phyloP scores from a whole-genome alignment of 2,797 vertebrate genomes.

The Dipus sagitta region DNA sequence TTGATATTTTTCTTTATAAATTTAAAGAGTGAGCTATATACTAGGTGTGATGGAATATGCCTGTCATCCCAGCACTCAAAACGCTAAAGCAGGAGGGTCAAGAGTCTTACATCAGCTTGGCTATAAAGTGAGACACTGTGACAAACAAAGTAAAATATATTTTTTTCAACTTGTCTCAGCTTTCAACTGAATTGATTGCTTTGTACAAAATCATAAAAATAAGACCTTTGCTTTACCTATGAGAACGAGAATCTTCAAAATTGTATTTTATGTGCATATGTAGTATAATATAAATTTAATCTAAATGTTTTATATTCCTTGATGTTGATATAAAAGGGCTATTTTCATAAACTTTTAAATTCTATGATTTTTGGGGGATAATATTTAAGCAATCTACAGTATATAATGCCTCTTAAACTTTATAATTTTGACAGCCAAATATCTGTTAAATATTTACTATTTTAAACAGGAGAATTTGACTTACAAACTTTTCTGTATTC shows the following conservation, averaged over 20 bases:
- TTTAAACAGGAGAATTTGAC: constrained; percentile 25
- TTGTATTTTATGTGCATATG: neutral
- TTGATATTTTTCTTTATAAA: neutral
- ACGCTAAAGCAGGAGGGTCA: too few species aligned
- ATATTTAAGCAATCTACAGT: constrained; percentile 27
- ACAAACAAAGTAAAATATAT: neutral
- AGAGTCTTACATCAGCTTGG: neutral
- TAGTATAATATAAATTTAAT: constrained; percentile 15
- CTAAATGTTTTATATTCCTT: neutral
- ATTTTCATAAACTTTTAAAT: constrained; percentile 21
- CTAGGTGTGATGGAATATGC: too few species aligned
- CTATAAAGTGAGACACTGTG: neutral
- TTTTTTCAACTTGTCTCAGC: constrained; percentile 2
- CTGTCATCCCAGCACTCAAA: neutral
- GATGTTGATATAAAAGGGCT: neutral
- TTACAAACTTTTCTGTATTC: neutral
- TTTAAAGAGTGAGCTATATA: neutral
- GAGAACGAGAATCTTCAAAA: neutral
- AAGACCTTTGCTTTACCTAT: neutral
- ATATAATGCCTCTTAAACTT: neutral
- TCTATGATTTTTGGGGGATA: constrained; percentile 10
- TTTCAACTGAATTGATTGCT: constrained; percentile 27
- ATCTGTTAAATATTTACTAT: neutral
- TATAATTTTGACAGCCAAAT: constrained; percentile 21
- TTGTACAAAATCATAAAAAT: constrained; percentile 1